These are phyloP conservation scores for Hemicrepidius hirtus DNA, from an alignment of 2,888 invertebrate genomes.

Conservation along the genomic window DNA sequence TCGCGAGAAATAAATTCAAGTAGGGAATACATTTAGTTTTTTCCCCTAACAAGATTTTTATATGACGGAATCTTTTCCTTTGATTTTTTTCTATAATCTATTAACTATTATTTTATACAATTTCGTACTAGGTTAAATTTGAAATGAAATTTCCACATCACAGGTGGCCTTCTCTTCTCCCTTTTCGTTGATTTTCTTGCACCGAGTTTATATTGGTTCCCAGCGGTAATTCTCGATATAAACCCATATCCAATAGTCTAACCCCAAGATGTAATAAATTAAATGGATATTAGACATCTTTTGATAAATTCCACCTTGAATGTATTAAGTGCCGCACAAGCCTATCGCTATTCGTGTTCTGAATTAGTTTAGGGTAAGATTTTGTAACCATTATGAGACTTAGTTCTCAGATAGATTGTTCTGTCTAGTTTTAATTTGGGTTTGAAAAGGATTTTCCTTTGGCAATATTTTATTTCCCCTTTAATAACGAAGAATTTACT, in stretches of 20 bases:
- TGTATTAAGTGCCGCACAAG: constrained; percentile 27
- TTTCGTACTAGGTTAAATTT: not conserved
- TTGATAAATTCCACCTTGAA: constrained; percentile 39
- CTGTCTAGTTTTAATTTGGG: constrained; percentile 25
- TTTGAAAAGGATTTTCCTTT: constrained; percentile 1
- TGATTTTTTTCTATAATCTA: not conserved
- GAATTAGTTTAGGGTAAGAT: constrained; percentile 33
- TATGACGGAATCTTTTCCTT: too few relatives aligned
- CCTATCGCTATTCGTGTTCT: constrained; percentile 32
- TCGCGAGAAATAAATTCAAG: too few relatives aligned
- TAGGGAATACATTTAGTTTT: too few relatives aligned
- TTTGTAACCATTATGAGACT: constrained; percentile 15
- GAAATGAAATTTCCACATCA: constrained; percentile 10
- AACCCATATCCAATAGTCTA: constrained; percentile 36
- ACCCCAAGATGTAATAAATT: constrained; percentile 35
- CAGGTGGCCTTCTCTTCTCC: constrained; percentile 22
- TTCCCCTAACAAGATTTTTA: too few relatives aligned
- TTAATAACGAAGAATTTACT: constrained; percentile 10
- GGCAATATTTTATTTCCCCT: constrained; percentile 8
- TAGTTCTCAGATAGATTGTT: constrained; percentile 4
- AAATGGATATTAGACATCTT: constrained; percentile 37
- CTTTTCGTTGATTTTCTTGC: constrained; percentile 16
- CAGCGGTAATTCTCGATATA: constrained; percentile 31
- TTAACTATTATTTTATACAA: not conserved
- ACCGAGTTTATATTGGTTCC: constrained; percentile 22